Evolutionary conservation across 2,888 invertebrate species (phyloP).

Genomic region (Phaonia tiefii): DNA sequence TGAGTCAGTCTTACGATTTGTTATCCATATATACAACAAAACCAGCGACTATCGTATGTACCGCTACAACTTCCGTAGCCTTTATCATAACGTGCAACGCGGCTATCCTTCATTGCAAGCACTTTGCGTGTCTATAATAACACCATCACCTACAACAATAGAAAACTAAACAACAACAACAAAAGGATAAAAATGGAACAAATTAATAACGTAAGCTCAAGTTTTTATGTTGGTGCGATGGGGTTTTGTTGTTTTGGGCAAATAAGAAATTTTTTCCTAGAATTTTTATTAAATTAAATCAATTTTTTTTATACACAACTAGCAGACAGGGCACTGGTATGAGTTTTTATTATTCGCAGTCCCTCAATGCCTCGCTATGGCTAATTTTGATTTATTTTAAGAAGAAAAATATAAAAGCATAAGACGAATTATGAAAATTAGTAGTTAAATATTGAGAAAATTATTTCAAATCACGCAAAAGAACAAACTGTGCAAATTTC

Average conservation of each 20-base stretch:
- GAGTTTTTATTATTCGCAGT: too few species aligned
- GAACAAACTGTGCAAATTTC: too few species aligned
- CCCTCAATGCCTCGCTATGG: too few species aligned
- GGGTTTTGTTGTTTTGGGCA: background rate
- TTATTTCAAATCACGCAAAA: too few species aligned
- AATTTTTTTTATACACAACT: conserved; percentile 8
- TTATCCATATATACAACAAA: too few species aligned
- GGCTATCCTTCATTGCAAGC: conserved; percentile 74
- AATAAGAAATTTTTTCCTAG: conserved; percentile 16
- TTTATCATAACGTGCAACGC: conserved; percentile 72
- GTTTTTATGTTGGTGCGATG: background rate
- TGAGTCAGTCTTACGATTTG: too few species aligned
- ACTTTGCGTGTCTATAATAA: conserved; percentile 77
- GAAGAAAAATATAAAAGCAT: too few species aligned
- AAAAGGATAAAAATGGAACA: conserved; percentile 29
- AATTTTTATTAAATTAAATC: background rate
- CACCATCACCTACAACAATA: conserved; percentile 63
- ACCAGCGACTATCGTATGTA: too few species aligned
- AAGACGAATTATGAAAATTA: too few species aligned
- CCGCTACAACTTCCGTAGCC: background rate
- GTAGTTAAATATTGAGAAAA: too few species aligned
- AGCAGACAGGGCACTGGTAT: background rate
- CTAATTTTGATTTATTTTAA: too few species aligned
- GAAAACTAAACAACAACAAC: conserved; percentile 21
- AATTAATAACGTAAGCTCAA: conserved; percentile 7